Evolutionary conservation across 2,888 invertebrate genomes (phyloP), one percentile per base, ranked within the genome.

Genomic region (Subacronicta megacephala): DNA sequence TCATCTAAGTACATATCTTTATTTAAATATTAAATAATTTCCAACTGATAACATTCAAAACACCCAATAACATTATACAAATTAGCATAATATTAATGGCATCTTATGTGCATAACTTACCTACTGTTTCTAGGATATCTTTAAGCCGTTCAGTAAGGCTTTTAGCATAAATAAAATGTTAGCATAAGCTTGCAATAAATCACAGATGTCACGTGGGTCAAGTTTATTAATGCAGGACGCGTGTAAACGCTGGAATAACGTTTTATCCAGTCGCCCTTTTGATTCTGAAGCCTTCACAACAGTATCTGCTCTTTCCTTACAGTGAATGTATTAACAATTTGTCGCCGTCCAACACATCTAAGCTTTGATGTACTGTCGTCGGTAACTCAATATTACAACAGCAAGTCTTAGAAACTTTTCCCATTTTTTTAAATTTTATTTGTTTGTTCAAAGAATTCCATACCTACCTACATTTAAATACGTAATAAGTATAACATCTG

Each of bases 321-420:
- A 89, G 89, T 79, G 86, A 89, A 87, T 85, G 83, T 81, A 20
- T 7, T 81, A 90, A 80, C 90, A 85, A 93, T 93, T 92, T 92
- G 92, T 93, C 90, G 87, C 80, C 86, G 85, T 86, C 90, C 84
- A 83, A 84, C 80, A 89, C 84, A 82, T 88, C 89, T 89, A 83
- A 84, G 82, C 84, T 87, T 85, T 88, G 83, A 88, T 83, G 84
- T 85, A 90, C 84, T 78, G 62, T 85, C 82, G 74, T 41, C 36
- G 17, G 49, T 70, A 77, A 51, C 41, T 16, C n/a, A 4, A 36
- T 35, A 0, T 15, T 23, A 10, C 26, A 26, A 3, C 20, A 20
- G 6, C 20, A 6, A 18, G 18, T 4, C 2, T 18, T 18, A 18
- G 3, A 18, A 18, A 18, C 18, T 4, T 2, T 18, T 18, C 18